phyloP scores from a whole-genome alignment of 1,140 invertebrate species.

The Anoplolepis gracilipes region DNA sequence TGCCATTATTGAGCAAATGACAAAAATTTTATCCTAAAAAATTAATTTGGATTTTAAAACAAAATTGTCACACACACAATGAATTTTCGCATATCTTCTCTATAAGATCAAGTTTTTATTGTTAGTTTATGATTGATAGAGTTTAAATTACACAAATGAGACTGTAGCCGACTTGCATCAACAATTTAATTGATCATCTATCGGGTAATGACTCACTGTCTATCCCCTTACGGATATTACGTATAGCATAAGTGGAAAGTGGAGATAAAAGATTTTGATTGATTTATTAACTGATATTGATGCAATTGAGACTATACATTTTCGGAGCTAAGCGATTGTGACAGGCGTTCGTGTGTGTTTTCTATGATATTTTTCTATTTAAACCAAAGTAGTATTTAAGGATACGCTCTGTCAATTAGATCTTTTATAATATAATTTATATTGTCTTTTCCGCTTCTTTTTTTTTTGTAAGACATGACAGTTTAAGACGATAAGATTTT shows the following conservation, averaged over 20 bases:
- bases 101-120: slow-evolving; percentile 31
- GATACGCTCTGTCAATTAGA: slow-evolving; percentile 73
- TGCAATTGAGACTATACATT: slow-evolving; percentile 31
- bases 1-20: not conserved
- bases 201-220: not conserved
- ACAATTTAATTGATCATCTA: not conserved
- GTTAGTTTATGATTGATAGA: slow-evolving; percentile 42
- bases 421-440: slow-evolving; percentile 41
- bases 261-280: slow-evolving; percentile 7
- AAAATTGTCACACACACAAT: not conserved
- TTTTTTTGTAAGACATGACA: slow-evolving; percentile 4
- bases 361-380: slow-evolving; percentile 75
- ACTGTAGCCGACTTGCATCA: not conserved
- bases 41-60: not conserved
- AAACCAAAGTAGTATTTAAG: slow-evolving; percentile 68
- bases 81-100: slow-evolving; percentile 19
- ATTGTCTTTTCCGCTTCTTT: slow-evolving; percentile 21
- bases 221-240: not conserved
- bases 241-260: not conserved
- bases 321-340: slow-evolving; percentile 31
- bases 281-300: not conserved
- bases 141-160: slow-evolving; percentile 42
- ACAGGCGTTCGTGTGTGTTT: slow-evolving; percentile 44
- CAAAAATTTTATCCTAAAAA: not conserved
- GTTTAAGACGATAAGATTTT: not conserved